Conservation (phyloP, 2,888 invertebrate genomes). For the Pediacus dermestoides region DNA sequence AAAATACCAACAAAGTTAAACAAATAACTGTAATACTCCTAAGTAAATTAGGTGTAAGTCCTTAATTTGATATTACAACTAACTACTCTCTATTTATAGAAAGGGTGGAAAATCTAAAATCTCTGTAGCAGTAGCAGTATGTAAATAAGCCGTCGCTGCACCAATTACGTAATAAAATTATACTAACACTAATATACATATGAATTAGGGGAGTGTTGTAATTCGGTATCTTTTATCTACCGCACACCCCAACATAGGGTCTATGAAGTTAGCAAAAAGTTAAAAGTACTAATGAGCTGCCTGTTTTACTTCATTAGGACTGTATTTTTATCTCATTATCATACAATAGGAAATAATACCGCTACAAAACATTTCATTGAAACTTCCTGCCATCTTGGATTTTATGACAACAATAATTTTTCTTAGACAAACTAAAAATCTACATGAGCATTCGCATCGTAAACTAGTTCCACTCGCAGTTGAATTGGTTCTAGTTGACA, state of each 20-base stretch:
- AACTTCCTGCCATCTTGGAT: no score
- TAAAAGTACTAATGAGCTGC: constrained; percentile 7
- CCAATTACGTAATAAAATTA: constrained; percentile 30
- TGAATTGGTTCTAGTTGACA: no score
- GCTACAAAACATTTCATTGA: no score
- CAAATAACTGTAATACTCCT: constrained; percentile 18
- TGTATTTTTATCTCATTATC: no score
- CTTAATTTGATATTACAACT: constrained; percentile 25
- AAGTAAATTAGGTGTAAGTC: constrained; percentile 25
- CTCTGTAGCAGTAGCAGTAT: constrained; percentile 23
- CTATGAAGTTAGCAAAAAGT: constrained; percentile 1
- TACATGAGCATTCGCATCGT: no score
- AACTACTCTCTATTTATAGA: constrained; percentile 21
- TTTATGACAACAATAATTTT: no score
- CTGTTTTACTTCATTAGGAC: no score
- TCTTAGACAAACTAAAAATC: no score
- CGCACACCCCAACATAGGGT: constrained; percentile 9
- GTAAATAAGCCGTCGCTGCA: constrained; percentile 29
- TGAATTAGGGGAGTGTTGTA: constrained; percentile 27
- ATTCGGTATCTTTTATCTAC: constrained; percentile 20
- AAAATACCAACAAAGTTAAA: constrained; percentile 8
- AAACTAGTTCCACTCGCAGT: no score
- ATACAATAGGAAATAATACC: no score
- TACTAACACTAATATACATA: constrained; percentile 30
- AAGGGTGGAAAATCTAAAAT: constrained; percentile 25